A percentile compares a stretch with the other conserved stretches of the same genome.
Evolutionary conservation across 2,113 vertebrate species (phyloP).

Genomic region (Hippocampus zosterae): DNA sequence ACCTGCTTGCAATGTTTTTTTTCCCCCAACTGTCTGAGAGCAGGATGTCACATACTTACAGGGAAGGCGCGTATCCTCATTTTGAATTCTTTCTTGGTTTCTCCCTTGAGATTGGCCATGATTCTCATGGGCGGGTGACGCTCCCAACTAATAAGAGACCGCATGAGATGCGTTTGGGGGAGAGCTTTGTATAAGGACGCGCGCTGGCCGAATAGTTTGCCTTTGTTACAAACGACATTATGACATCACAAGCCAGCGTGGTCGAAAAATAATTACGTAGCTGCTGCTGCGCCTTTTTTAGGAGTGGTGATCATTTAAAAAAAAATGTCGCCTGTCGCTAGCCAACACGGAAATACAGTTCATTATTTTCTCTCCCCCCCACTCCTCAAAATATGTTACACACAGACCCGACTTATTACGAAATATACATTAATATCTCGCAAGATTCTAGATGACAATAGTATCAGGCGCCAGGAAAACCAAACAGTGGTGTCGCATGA

Average conservation of each 20-base stretch:
- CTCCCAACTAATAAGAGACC: constrained; percentile 64
- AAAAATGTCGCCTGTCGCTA: background rate
- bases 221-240: constrained; percentile 6
- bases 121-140: constrained; percentile 65
- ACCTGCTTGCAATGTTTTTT: background rate
- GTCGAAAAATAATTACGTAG: background rate
- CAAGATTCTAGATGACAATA: background rate
- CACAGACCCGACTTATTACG: background rate
- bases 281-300: background rate
- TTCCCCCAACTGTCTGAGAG: background rate
- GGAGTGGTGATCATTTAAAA: background rate
- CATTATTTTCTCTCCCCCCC: background rate
- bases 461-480: background rate
- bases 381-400: too few relatives aligned
- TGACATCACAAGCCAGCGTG: background rate
- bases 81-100: constrained; percentile 94
- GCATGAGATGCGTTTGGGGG: constrained; percentile 53
- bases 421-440: background rate
- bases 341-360: background rate
- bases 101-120: constrained; percentile 92
- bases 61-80: constrained; percentile 97
- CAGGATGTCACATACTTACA: constrained; percentile 74
- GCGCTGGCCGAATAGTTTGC: background rate
- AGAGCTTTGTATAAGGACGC: constrained; percentile 29
- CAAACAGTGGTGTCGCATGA: background rate